These are phyloP conservation scores for Reticulitermes speratus DNA, from an alignment of 1,140 invertebrate genomes.

Conservation along the genomic window DNA sequence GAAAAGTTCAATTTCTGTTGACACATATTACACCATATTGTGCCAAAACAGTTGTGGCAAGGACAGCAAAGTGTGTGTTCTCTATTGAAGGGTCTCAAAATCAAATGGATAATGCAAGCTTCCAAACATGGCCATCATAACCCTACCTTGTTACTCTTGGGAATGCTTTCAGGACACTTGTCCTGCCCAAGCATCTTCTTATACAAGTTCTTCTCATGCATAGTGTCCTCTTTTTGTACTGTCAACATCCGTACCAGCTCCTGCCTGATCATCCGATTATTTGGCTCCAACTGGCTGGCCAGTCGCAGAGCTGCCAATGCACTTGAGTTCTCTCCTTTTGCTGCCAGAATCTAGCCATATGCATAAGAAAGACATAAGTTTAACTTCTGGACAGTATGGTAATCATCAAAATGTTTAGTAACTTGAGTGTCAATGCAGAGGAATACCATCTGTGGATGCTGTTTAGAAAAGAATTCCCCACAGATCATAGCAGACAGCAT, in stretches of 20 bases:
- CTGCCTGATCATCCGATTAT: constrained; percentile 55
- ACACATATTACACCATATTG: too few relatives aligned
- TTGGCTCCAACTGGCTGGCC: constrained; percentile 59
- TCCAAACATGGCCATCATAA: not conserved
- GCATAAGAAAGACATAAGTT: not conserved
- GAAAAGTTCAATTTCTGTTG: too few relatives aligned
- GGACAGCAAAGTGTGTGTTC: too few relatives aligned
- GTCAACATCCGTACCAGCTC: constrained; percentile 60
- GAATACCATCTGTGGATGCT: too few relatives aligned
- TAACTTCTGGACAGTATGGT: too few relatives aligned
- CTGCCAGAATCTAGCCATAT: constrained; percentile 57
- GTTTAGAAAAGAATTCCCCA: too few relatives aligned
- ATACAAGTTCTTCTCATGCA: constrained; percentile 61
- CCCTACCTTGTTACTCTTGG: not conserved
- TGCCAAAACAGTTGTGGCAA: too few relatives aligned
- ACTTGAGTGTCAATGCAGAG: too few relatives aligned
- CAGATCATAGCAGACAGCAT: too few relatives aligned
- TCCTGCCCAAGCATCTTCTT: constrained; percentile 62
- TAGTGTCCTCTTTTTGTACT: constrained; percentile 55
- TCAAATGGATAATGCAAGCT: too few relatives aligned
- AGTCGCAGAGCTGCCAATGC: constrained; percentile 59
- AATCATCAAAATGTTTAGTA: too few relatives aligned
- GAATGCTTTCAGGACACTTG: not conserved
- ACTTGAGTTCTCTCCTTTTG: constrained; percentile 58
- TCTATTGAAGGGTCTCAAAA: too few relatives aligned